Percentiles rank a stretch among this genome's conserved stretches.
Conservation (phyloP, 2,797 vertebrate species). For the Urocyon cinereoargenteus region DNA sequence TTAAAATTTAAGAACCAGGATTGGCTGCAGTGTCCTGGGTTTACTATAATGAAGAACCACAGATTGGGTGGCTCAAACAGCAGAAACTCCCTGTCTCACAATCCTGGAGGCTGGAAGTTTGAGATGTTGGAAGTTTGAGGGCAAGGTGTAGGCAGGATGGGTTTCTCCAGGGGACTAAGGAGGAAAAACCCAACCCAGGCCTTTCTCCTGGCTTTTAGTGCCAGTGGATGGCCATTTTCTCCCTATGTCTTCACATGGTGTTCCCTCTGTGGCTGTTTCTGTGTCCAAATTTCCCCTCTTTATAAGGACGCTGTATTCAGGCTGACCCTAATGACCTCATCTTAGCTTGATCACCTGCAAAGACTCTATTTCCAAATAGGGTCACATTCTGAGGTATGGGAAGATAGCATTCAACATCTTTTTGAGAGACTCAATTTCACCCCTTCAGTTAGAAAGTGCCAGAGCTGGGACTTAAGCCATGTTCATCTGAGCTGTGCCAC, state of each 20-base stretch:
- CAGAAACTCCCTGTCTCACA: neutral
- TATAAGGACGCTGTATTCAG: too few species aligned
- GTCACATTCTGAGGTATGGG: too few species aligned
- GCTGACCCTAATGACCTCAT: neutral
- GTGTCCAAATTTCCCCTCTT: neutral
- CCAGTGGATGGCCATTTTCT: neutral
- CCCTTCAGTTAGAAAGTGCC: neutral
- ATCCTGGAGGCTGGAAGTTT: neutral
- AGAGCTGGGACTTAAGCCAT: neutral
- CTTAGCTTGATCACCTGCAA: neutral
- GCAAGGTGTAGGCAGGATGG: fast-evolving
- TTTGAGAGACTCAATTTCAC: too few species aligned
- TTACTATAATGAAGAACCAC: neutral
- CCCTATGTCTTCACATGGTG: fast-evolving
- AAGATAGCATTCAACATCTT: neutral
- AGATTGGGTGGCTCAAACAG: too few species aligned
- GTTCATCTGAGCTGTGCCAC: fast-evolving
- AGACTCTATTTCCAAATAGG: neutral
- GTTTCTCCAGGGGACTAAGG: too few species aligned
- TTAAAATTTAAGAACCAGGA: neutral
- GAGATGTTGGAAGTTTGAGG: neutral
- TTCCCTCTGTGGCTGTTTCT: neutral
- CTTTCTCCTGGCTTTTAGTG: too few species aligned
- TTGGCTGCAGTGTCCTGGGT: neutral
- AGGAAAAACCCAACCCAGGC: too few species aligned